Base-by-base conservation (phyloP, 2,888 invertebrate genomes). In the Synanthedon vespiformis region DNA sequence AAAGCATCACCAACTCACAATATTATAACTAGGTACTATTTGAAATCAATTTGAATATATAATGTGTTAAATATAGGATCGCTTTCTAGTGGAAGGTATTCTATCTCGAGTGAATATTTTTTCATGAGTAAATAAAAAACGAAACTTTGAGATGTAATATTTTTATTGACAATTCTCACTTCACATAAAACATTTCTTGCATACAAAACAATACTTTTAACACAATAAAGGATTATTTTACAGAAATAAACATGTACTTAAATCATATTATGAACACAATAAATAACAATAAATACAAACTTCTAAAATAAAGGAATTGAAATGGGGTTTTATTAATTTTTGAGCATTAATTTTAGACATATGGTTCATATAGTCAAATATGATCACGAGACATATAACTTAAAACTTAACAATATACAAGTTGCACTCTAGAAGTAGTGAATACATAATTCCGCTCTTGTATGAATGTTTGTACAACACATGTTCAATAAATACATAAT, bases 141-240 rank as follows among this genome's bases (percentile, higher is more conserved):
- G n/a, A 82, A 82, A 80, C 73, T 60, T 69, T 57, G 61, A 58
- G 63, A 59, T 74, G 72, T 75, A 80, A 76, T 79, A 82, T 79
- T 80, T 83, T 83, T 85, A 85, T 85, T 85, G 82, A 85, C 76
- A 75, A 78, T 76, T 76, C 80, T 82, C 82, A 81, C 80, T 76
- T 74, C 85, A 86, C 85, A 79, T 82, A 83, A 77, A 86, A 85
- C 83, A 79, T 75, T 70, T 74, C 67, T 34, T 34, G 34, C 34
- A 34, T 34, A 71, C 77, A 85, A 77, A 86, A 80, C 83, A 81
- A 82, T 83, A 76, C 84, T 70, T 72, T 75, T 76, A 80, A 76
- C 77, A 80, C 77, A 81, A 78, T 80, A 79, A 77, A 82, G 62
- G 81, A 60, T 72, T 80, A 77, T 77, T 44, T 44, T 44, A 48